Conservation (phyloP, 2,113 vertebrate genomes). For the Laticauda laticaudata region DNA sequence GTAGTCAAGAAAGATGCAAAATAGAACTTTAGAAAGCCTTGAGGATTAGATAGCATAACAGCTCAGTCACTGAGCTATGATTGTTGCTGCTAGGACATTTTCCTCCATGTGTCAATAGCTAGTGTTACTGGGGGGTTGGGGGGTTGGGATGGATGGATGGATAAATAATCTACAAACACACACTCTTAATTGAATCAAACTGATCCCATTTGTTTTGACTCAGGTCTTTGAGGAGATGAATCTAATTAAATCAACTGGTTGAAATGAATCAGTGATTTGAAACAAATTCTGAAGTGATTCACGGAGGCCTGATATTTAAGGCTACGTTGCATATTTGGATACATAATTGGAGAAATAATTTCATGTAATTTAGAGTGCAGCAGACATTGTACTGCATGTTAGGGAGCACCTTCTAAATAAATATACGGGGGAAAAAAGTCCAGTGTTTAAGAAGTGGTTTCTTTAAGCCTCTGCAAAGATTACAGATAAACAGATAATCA, state of each 20-base stretch:
- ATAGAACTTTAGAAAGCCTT: not conserved
- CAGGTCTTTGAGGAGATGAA: not conserved
- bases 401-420: not conserved
- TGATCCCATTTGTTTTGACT: not conserved
- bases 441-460: not conserved
- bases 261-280: not conserved
- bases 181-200: not conserved
- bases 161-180: not conserved
- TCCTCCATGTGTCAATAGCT: not conserved
- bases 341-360: not conserved
- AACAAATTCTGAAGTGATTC: not conserved
- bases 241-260: not conserved
- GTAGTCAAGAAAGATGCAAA: not conserved
- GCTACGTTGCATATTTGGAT: not conserved
- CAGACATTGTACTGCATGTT: not conserved
- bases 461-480: not conserved
- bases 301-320: not conserved
- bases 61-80: not conserved
- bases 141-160: not conserved
- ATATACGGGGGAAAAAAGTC: not conserved
- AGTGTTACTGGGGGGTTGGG: not conserved
- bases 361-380: not conserved
- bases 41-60: not conserved
- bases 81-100: not conserved
- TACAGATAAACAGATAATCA: too few relatives aligned